These are phyloP conservation scores for Scolanthus callimorphus DNA, from an alignment of 92 coral and sea anemone genomes.

Conservation along the genomic window DNA sequence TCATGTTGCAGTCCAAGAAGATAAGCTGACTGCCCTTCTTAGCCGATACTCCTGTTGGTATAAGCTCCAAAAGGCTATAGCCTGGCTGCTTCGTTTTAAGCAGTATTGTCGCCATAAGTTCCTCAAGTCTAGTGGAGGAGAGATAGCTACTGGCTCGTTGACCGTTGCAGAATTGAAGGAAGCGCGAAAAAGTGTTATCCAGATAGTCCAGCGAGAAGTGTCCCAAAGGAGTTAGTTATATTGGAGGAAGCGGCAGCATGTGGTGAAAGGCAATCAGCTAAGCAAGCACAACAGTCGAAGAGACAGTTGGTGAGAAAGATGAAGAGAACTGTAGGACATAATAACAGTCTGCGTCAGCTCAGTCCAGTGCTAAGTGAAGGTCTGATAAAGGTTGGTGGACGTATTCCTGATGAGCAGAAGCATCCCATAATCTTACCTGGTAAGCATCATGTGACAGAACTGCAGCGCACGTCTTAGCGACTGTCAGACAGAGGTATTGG, in stretches of 20 bases:
- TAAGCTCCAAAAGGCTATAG: background rate
- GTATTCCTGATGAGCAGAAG: background rate
- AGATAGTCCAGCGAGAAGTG: background rate
- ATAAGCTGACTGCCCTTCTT: background rate
- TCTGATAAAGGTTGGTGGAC: background rate
- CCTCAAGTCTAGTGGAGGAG: background rate
- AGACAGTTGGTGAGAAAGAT: too few relatives aligned
- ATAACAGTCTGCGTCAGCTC: background rate
- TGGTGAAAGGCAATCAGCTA: background rate
- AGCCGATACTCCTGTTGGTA: background rate
- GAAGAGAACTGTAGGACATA: background rate
- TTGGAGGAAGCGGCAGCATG: background rate
- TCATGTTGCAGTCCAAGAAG: background rate
- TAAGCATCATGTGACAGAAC: background rate
- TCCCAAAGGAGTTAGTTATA: background rate
- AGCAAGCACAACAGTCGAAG: too few relatives aligned
- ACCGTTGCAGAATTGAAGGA: background rate
- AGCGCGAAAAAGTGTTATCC: background rate
- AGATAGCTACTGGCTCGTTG: background rate
- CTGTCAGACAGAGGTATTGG: background rate
- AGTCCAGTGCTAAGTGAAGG: background rate
- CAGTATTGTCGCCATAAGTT: background rate
- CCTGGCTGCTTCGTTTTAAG: background rate
- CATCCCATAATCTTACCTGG: background rate
- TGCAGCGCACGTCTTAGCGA: background rate